Percentiles rank a stretch among this genome's conserved stretches.
phyloP scores from a whole-genome alignment of 2,797 vertebrate genomes.

The Sebastes cheni region DNA sequence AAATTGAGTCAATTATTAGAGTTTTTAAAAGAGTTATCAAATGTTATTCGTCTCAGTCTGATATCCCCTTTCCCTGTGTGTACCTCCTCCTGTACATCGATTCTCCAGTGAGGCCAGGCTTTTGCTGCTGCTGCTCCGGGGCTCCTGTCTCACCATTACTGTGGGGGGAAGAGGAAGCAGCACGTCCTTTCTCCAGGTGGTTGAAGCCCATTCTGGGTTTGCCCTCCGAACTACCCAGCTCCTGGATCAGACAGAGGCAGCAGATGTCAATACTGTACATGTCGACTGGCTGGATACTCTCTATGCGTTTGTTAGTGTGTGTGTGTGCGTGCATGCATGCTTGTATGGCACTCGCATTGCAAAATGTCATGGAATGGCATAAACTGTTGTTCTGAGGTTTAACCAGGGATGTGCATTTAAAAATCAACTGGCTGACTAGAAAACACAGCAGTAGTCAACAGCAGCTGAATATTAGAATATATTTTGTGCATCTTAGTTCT shows the following conservation, averaged over 20 bases:
- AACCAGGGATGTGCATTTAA: not conserved
- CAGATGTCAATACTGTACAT: not conserved
- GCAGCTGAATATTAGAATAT: not conserved
- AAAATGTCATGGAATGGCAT: not conserved
- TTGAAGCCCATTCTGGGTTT: constrained; percentile 77
- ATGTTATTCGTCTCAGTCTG: not conserved
- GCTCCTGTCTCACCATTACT: constrained; percentile 61
- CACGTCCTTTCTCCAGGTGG: constrained; percentile 77
- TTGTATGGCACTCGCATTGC: not conserved
- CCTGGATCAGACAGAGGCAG: constrained; percentile 76
- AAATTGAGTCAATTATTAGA: not conserved
- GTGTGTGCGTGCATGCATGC: not conserved
- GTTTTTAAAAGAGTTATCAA: not conserved
- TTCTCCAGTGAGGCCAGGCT: constrained; percentile 79
- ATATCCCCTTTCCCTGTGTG: not conserved
- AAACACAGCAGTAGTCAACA: not conserved
- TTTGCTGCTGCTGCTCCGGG: constrained; percentile 65
- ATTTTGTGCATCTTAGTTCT: not conserved
- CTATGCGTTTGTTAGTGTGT: accelerated
- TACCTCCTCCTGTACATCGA: constrained; percentile 82
- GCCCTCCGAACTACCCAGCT: constrained; percentile 84
- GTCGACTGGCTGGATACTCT: not conserved
- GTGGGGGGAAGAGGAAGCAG: constrained; percentile 76
- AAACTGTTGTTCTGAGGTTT: not conserved
- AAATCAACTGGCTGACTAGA: not conserved